These are phyloP conservation scores for Pangasianodon hypophthalmus DNA, from an alignment of 2,113 vertebrate species.

Conservation along the genomic window DNA sequence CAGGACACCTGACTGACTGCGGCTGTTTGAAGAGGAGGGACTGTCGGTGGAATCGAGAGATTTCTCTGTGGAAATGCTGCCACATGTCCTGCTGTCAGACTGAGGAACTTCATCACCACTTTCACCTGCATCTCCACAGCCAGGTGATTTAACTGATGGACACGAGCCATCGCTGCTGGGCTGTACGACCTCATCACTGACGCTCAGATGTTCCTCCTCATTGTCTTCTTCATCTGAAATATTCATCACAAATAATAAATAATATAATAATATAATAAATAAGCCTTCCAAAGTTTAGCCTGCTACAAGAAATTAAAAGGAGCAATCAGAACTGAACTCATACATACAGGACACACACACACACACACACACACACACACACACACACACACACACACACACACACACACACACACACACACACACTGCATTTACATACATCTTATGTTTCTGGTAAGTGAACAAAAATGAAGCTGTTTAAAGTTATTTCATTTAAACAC, in stretches of 20 bases:
- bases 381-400: not conserved
- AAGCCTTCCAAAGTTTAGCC: not conserved
- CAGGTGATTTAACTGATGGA: conserved; percentile 29
- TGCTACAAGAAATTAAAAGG: not conserved
- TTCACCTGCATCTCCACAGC: conserved; percentile 42
- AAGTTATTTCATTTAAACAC: too few species aligned
- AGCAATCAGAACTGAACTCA: not conserved
- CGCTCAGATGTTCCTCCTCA: conserved; percentile 30
- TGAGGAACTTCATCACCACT: conserved; percentile 43
- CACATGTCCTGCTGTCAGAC: conserved; percentile 46
- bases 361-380: not conserved
- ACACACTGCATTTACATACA: not conserved
- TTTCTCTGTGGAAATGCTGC: conserved; percentile 43
- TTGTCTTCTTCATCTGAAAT: conserved; percentile 63
- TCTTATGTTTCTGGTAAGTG: not conserved
- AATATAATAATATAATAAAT: not conserved
- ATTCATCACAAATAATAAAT: not conserved
- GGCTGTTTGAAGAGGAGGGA: conserved; percentile 61
- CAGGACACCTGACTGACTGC: conserved; percentile 64
- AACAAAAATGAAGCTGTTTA: not conserved
- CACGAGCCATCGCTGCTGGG: conserved; percentile 32
- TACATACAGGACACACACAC: not conserved
- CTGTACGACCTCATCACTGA: conserved; percentile 40
- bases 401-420: not conserved
- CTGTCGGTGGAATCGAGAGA: conserved; percentile 45